phyloP scores from a whole-genome alignment of 2,797 vertebrate genomes.

The Pseudomugil tenellus region DNA sequence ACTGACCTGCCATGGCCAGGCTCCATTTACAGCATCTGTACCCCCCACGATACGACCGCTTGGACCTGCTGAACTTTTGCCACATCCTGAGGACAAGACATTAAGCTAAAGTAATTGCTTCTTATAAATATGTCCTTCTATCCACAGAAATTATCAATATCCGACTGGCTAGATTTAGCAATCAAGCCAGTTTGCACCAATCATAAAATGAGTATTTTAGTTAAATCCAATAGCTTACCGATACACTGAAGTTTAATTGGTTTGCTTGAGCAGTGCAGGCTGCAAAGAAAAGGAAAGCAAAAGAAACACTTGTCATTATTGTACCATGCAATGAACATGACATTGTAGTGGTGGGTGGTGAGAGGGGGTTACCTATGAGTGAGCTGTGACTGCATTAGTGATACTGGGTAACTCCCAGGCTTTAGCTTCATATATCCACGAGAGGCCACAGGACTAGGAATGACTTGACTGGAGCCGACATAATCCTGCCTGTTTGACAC shows the following conservation, averaged over 20 bases:
- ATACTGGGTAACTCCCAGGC: constrained; percentile 37
- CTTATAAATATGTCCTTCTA: background rate
- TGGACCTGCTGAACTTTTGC: constrained; percentile 35
- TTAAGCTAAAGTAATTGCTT: background rate
- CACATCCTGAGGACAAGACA: constrained; percentile 41
- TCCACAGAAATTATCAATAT: background rate
- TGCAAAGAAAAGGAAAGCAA: constrained; percentile 59
- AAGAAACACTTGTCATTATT: background rate
- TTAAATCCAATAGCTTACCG: constrained; percentile 73
- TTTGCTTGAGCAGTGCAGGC: constrained; percentile 73
- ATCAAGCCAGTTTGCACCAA: background rate
- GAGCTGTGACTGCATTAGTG: constrained; percentile 73
- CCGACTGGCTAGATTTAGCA: background rate
- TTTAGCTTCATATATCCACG: constrained; percentile 84
- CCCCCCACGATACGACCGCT: constrained; percentile 88
- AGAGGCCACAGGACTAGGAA: constrained; percentile 17
- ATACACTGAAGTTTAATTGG: constrained; percentile 86
- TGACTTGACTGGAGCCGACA: constrained; percentile 52
- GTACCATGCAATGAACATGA: background rate
- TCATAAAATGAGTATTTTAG: background rate
- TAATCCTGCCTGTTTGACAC: constrained; percentile 79
- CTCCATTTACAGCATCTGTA: constrained; percentile 55
- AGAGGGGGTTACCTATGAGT: constrained; percentile 71
- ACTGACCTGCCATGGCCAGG: constrained; percentile 96
- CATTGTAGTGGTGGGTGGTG: background rate